Evolutionary conservation across 2,113 vertebrate genomes (phyloP), one percentile per base, ranked within the genome.

Genomic region (Thunnus maccoyii): DNA sequence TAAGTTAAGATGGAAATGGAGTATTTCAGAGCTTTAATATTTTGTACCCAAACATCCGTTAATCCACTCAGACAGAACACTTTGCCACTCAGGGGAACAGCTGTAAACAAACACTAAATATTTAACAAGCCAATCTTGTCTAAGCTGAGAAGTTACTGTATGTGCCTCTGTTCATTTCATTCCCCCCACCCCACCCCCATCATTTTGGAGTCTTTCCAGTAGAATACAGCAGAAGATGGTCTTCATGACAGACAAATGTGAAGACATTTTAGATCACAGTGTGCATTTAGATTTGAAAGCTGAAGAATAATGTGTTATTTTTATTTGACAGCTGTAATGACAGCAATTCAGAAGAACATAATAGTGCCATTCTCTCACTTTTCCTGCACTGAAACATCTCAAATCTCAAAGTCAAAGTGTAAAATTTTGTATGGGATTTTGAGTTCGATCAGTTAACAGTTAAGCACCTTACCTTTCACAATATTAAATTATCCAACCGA

Each of bases 101-200:
- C 67, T 85, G 82, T 86, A 88, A 86, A 88, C 67, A 88, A 76
- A 86, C 75, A 67, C 76, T 66, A 72, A 85, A 93, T 78, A 83
- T 86, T 84, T 82, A 72, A 83, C 76, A 78, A 79, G 82, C 25
- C 70, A 78, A 62, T 85, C 61, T 78, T 84, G 54, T 85, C 77
- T 66, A 76, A 80, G 74, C 60, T 30, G 48, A 67, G 72, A 85
- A 30, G 25, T 71, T 50, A 62, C 36, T 41, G 36, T 41, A 41
- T 66, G 50, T 20, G 17, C 51, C 16, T 58, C 32, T 67, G 18
- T 64, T 85, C 20, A 51, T 68, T 83, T 71, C 5, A 48, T 65
- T 47, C 3, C 72, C 22, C 22, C 22, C 22, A 22, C 22, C 22
- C 22, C 22, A 1, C 22, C 22, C 20, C 14, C 11, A 15, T 51